Evolutionary conservation across 2,888 invertebrate species (phyloP).

Genomic region (Isotomurus palustris): DNA sequence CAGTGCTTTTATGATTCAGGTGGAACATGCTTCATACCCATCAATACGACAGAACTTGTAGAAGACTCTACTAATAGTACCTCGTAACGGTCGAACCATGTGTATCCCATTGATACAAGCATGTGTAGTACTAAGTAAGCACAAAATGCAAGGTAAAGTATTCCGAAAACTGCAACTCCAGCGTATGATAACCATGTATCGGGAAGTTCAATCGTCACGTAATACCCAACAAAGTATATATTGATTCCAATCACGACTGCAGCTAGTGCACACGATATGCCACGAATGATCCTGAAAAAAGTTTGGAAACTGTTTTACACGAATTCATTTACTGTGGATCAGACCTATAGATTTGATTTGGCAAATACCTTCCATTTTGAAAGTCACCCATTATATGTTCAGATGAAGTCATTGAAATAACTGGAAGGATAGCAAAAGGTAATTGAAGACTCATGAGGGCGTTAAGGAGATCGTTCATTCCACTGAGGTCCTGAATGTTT

Average conservation of each 20-base stretch:
- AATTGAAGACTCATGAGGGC: slow-evolving; percentile 56
- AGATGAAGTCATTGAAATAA: slow-evolving; percentile 78
- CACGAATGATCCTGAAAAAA: slow-evolving; percentile 64
- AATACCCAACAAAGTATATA: slow-evolving; percentile 63
- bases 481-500: slow-evolving; percentile 64
- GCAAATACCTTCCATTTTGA: slow-evolving; percentile 67
- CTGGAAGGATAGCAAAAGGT: slow-evolving; percentile 81
- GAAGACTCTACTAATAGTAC: no score
- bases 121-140: slow-evolving; percentile 69
- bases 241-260: slow-evolving; percentile 71
- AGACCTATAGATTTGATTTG: not conserved
- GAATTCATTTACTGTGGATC: slow-evolving; percentile 32
- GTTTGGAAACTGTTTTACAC: not conserved
- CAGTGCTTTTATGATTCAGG: no score
- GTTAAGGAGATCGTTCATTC: slow-evolving; percentile 72
- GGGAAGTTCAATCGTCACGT: slow-evolving; percentile 56
- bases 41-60: no score
- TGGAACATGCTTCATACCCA: no score
- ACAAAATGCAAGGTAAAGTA: slow-evolving; percentile 67
- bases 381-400: slow-evolving; percentile 77
- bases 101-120: slow-evolving; percentile 62
- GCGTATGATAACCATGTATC: slow-evolving; percentile 53
- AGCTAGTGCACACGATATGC: slow-evolving; percentile 63
- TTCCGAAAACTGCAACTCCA: slow-evolving; percentile 56
- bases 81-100: slow-evolving; percentile 25